Conservation (phyloP, 2,113 vertebrate genomes). For the Sturnira hondurensis region DNA sequence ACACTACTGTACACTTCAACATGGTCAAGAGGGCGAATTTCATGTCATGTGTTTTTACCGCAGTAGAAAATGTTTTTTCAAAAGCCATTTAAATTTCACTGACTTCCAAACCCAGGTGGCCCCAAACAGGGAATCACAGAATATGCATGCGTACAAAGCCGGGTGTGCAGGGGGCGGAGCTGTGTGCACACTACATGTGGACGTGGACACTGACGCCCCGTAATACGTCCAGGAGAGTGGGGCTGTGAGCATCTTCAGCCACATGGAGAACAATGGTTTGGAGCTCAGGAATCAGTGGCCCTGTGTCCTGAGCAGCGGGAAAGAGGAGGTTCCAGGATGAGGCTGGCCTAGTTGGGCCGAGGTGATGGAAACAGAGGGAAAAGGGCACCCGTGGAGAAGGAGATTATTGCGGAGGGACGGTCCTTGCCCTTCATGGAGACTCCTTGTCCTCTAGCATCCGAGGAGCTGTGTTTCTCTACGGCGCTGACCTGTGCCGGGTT, state of each 20-base stretch:
- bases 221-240: not conserved
- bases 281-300: not conserved
- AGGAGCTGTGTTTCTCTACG: too few species aligned
- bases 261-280: not conserved
- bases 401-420: too few species aligned
- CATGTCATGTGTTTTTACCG: not conserved
- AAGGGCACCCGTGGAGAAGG: not conserved
- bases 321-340: not conserved
- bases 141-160: rapidly evolving
- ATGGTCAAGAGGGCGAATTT: not conserved
- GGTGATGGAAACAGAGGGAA: rapidly evolving
- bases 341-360: rapidly evolving
- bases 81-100: not conserved
- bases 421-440: not conserved
- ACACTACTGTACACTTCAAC: not conserved
- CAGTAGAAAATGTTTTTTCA: not conserved
- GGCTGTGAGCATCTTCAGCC: rapidly evolving
- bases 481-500: not conserved
- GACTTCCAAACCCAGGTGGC: not conserved
- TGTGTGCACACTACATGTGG: rapidly evolving
- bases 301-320: too few species aligned
- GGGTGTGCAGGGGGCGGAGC: rapidly evolving
- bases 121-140: not conserved
- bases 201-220: rapidly evolving
- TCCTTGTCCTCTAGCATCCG: not conserved